phyloP scores from a whole-genome alignment of 2,888 invertebrate genomes.

The Pelosia muscerda region DNA sequence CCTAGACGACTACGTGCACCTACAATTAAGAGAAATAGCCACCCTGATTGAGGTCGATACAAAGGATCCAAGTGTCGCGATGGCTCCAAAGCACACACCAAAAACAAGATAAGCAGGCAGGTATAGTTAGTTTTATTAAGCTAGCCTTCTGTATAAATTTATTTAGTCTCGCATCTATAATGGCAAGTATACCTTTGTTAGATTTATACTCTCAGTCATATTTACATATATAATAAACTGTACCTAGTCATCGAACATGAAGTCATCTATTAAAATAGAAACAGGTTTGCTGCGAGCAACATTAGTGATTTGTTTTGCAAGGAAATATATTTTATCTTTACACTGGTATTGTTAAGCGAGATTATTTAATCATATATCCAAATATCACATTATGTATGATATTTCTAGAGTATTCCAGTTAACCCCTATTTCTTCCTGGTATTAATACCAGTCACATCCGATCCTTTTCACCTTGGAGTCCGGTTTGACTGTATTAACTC shows the following conservation, averaged over 20 bases:
- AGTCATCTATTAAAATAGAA: constrained; percentile 20
- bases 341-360: neutral
- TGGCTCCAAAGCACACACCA: no score
- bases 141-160: neutral
- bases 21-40: no score
- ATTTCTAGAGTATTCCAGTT: no score
- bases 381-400: no score
- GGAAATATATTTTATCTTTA: neutral
- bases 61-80: no score
- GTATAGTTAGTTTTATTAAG: neutral
- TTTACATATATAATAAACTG: constrained; percentile 34
- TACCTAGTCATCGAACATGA: constrained; percentile 18
- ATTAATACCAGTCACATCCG: no score
- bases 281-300: constrained; percentile 17
- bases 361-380: neutral
- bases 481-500: no score
- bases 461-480: no score
- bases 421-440: no score
- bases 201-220: constrained; percentile 24
- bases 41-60: no score
- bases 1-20: no score
- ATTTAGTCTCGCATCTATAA: constrained; percentile 32
- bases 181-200: constrained; percentile 37
- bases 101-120: no score
- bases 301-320: neutral